Base-by-base conservation (phyloP, 1,140 invertebrate genomes). In the Dreissena rostriformis region DNA sequence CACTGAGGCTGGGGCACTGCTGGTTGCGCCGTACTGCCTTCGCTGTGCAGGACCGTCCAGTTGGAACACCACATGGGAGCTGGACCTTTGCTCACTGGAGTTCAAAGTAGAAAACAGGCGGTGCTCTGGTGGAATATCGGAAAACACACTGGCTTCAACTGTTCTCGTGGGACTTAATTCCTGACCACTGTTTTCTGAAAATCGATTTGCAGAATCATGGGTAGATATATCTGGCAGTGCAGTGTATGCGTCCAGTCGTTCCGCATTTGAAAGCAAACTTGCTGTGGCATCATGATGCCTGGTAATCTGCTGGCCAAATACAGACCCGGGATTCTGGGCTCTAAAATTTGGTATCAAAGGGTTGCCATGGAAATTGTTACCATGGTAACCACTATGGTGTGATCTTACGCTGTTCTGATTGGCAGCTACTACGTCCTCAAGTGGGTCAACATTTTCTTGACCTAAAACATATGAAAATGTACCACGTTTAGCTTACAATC, bases 371-470 rank as follows among this genome's bases (percentile, higher is more conserved):
- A n/a, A 24, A 11, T 61, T 61, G 57, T 61, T 61, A n/a, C 57
- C 57, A 53, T 72, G 71, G 11, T 57, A 22, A 49, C 49, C 52
- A 70, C 77, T 67, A 55, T 78, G 76, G 67, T 67, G 76, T 78
- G 63, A 22, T 15, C 51, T 53, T 4, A 7, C n/a, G 17, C 19
- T 57, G 17, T 66, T 24, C 55, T 66, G 49, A 26, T 81, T 81
- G 11, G 79, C 79, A 22, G 68, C 79, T 51, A 81, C 51, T 65
- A 81, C 79, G 29, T 81, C 53, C 52, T 81, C 79, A 51, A 81
- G 53, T 14, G 79, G 79, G 51, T 81, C 79, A 8, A 72, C 51
- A 22, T 81, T 79, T 55, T 79, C 76, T 68, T 65, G 65, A 53
- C 65, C 76, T 79, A 65, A 53, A 67, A 68, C 39, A 39, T 39